Evolutionary conservation across 1,140 invertebrate genomes (phyloP).

Genomic region (Drosophila littoralis): DNA sequence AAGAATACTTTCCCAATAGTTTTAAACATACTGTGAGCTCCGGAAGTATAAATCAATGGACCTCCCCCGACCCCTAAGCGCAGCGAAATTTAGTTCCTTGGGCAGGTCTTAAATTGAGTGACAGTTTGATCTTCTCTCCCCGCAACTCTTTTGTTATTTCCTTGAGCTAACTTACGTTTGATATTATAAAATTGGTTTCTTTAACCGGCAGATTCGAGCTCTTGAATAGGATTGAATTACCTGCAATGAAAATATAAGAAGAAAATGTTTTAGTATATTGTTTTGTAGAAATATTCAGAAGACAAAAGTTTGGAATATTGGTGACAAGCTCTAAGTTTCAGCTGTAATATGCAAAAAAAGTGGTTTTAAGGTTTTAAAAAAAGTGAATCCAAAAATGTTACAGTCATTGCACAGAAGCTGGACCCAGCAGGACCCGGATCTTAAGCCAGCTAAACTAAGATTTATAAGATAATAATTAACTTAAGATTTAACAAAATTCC

Average conservation of each 20-base stretch:
- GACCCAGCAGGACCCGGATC: no score
- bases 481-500: no score
- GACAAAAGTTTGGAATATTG: no score
- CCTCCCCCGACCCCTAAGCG: neutral
- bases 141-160: no score
- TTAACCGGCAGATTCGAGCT: neutral
- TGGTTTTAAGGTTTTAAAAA: no score
- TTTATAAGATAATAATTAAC: no score
- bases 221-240: conserved; percentile 23
- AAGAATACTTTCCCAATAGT: conserved; percentile 9
- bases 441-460: no score
- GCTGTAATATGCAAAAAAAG: no score
- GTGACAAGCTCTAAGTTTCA: no score
- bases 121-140: neutral
- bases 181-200: neutral
- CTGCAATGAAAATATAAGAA: conserved; percentile 30
- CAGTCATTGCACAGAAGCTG: no score
- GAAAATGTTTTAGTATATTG: neutral
- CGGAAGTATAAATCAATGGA: conserved; percentile 2
- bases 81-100: neutral
- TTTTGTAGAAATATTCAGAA: neutral
- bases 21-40: neutral
- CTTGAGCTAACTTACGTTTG: neutral
- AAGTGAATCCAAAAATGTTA: no score
- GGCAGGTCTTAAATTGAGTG: neutral